Base-by-base conservation (phyloP, 2,113 vertebrate genomes). In the Chionis minor region DNA sequence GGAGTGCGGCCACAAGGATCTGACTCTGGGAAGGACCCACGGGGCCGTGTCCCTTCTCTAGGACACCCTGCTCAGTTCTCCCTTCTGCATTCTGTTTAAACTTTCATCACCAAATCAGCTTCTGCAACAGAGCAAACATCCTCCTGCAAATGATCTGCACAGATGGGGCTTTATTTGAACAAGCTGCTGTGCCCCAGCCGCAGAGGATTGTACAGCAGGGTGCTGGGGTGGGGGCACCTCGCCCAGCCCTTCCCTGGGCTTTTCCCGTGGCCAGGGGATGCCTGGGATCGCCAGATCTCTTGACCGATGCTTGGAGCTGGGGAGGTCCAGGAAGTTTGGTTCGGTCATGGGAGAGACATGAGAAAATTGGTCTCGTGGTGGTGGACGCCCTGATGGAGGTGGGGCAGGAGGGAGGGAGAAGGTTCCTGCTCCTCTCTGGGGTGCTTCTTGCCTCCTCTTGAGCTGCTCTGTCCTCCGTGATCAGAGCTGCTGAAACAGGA, bases 131-230 rank as follows among this genome's bases (percentile, higher is more conserved):
- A 92, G 72, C 82, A 91, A 97, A 96, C 61, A 49, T 62, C 3
- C 3, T 74, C 86, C 69, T 86, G 44, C 74, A 92, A 94, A 95
- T 66, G 61, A 61, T 22, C 40, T 35, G 81, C 40, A 83, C 95
- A 95, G 94, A 95, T 91, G 95, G 92, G 51, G 86, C 63, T 95
- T 92, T 95, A 71, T 96, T 97, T 96, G 93, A 90, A 71, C 81
- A 96, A 81, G 90, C 52, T 74, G 81, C 6, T 35, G 70, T 28
- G 66, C 38, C 12, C 11, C 0, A 2, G 52, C 56, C 1, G 2
- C 42, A 56, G 77, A 79, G 79, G 19, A 86, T 12, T 49, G 65
- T 62, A 73, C 42, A 52, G 45, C 16, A 10, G 55, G 45, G 69
- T 49, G 23, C 40, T 79, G 84, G 56, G 75, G 27, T 88, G 75